Conservation (phyloP, 2,797 vertebrate genomes). For the Danio kyathit region DNA sequence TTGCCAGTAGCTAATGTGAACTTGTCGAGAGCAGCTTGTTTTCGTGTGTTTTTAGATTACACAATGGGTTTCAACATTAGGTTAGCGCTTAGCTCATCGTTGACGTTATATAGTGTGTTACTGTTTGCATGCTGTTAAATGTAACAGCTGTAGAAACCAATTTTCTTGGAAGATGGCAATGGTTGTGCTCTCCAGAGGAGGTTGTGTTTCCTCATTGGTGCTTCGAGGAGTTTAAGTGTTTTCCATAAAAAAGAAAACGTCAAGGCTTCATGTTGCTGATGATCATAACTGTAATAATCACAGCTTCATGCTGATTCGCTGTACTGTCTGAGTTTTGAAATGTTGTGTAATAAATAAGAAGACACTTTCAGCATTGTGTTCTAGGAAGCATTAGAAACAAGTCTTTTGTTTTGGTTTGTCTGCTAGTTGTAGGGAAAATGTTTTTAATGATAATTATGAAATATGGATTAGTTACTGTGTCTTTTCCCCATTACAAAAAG, state of each 20-base stretch:
- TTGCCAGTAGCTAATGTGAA: background rate
- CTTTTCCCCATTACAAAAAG: too few relatives aligned
- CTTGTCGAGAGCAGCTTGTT: slow-evolving; percentile 25
- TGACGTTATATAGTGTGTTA: background rate
- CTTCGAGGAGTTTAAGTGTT: background rate
- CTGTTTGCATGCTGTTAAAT: slow-evolving; percentile 1
- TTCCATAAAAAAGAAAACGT: background rate
- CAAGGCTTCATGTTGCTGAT: background rate
- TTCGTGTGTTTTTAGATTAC: slow-evolving; percentile 13
- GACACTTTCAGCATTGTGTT: background rate
- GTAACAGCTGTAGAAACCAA: slow-evolving; percentile 13
- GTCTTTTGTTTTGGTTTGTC: background rate
- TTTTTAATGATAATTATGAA: background rate
- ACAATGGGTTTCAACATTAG: background rate
- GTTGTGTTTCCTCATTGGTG: background rate
- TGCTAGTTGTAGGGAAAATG: background rate
- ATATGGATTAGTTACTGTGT: too few relatives aligned
- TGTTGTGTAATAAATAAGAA: background rate
- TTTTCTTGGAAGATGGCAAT: slow-evolving; percentile 9
- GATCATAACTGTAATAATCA: slow-evolving; percentile 17
- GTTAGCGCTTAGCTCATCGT: background rate
- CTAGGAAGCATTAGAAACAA: background rate
- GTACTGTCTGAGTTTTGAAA: background rate
- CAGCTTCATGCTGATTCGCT: background rate
- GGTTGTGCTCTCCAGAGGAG: slow-evolving; percentile 3